These are phyloP conservation scores for Meriones psammophilus DNA, from an alignment of 2,797 vertebrate species.

Conservation along the genomic window DNA sequence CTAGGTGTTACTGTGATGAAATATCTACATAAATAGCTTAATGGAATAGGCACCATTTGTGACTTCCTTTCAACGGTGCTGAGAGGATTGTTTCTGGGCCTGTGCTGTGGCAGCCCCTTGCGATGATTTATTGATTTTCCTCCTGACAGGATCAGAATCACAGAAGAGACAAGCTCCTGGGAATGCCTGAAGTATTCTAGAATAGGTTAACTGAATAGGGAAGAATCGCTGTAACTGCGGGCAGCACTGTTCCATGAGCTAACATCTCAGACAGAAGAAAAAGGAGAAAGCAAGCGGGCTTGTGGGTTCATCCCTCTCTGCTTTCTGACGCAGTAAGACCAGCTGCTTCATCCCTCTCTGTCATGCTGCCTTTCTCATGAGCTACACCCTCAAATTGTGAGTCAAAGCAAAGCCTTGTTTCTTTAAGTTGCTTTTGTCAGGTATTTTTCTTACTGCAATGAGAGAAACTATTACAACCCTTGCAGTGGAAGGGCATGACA, in stretches of 20 bases:
- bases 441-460: background rate
- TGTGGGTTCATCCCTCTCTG: background rate
- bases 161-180: background rate
- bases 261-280: background rate
- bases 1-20: background rate
- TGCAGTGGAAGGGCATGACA: background rate
- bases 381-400: background rate
- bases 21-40: background rate
- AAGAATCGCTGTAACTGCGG: background rate
- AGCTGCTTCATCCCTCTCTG: background rate
- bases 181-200: background rate
- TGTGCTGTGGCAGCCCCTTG: background rate
- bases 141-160: background rate
- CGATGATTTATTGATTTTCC: too few species aligned
- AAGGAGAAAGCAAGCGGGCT: background rate
- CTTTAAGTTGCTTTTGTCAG: background rate
- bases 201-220: background rate
- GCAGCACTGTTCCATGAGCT: background rate
- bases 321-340: background rate
- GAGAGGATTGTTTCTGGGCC: background rate
- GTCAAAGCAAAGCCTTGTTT: background rate
- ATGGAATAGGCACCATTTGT: background rate
- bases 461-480: background rate
- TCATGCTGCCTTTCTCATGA: background rate
- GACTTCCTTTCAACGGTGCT: background rate